Conservation (phyloP, 2,888 invertebrate genomes). For the Stenolophus ochropezus region DNA sequence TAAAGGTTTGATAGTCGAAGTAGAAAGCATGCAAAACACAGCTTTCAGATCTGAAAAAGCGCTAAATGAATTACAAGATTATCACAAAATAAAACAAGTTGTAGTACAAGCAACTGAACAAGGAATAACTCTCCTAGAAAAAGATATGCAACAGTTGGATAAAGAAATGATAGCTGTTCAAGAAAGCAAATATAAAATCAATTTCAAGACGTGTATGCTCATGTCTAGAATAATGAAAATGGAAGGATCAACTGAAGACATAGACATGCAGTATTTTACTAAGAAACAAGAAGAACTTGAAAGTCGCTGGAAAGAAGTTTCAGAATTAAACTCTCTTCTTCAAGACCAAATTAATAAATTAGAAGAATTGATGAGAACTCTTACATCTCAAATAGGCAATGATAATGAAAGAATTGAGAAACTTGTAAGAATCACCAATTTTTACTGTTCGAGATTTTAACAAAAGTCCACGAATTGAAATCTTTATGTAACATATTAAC, state of each 20-base stretch:
- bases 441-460: not conserved
- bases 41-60: slow-evolving; percentile 74
- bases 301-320: slow-evolving; percentile 70
- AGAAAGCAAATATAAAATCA: slow-evolving; percentile 66
- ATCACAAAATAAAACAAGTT: slow-evolving; percentile 74
- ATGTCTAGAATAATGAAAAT: slow-evolving; percentile 66
- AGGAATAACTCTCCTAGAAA: slow-evolving; percentile 69
- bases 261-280: slow-evolving; percentile 65
- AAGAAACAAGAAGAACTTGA: slow-evolving; percentile 73
- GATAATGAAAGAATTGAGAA: slow-evolving; percentile 72
- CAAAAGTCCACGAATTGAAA: too few species aligned
- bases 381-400: slow-evolving; percentile 72
- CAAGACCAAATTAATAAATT: slow-evolving; percentile 75
- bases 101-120: slow-evolving; percentile 74
- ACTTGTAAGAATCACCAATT: slow-evolving; percentile 65
- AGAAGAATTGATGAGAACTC: slow-evolving; percentile 77
- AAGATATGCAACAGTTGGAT: slow-evolving; percentile 66
- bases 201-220: slow-evolving; percentile 67
- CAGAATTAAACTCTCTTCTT: slow-evolving; percentile 71
- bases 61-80: slow-evolving; percentile 72
- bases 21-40: slow-evolving; percentile 75
- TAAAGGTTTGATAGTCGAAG: slow-evolving; percentile 72
- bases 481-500: not conserved
- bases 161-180: slow-evolving; percentile 66
- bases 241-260: slow-evolving; percentile 47